Conservation (phyloP, 1,140 invertebrate species). For the Probaryconus sp. region DNA sequence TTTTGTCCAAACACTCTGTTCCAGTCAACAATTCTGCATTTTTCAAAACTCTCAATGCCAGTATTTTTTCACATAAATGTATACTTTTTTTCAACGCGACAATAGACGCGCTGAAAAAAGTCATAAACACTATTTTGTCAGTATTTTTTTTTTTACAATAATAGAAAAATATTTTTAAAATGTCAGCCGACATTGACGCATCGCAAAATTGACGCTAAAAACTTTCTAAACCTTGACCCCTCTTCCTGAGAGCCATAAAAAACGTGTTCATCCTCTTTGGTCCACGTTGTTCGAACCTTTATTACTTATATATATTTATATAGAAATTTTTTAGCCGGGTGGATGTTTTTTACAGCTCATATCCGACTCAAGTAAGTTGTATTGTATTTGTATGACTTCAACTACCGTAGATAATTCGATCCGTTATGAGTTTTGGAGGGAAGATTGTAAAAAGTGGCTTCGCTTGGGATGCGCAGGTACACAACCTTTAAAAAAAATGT, state of each 20-base stretch:
- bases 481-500: conserved; percentile 36
- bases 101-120: conserved; percentile 17
- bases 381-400: conserved; percentile 43
- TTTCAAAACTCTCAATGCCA: too few species aligned
- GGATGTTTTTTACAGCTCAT: conserved; percentile 38
- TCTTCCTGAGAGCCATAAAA: conserved; percentile 25
- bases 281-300: background rate
- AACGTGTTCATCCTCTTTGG: conserved; percentile 3
- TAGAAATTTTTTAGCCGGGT: conserved; percentile 9
- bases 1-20: too few species aligned
- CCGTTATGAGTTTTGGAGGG: conserved; percentile 29
- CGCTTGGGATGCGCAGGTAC: conserved; percentile 18
- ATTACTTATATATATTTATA: background rate
- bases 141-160: conserved; percentile 15
- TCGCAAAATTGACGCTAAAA: background rate
- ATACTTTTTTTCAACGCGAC: too few species aligned
- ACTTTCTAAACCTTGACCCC: conserved; percentile 46
- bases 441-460: conserved; percentile 22
- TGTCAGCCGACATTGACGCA: conserved; percentile 11
- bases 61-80: too few species aligned
- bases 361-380: conserved; percentile 29
- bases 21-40: too few species aligned
- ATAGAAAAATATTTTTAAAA: background rate
- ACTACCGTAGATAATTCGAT: conserved; percentile 55
- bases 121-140: conserved; percentile 16